Percentiles rank a stretch among this genome's conserved stretches.
phyloP scores from a whole-genome alignment of 2,113 vertebrate species.

The Stigmatopora argus region DNA sequence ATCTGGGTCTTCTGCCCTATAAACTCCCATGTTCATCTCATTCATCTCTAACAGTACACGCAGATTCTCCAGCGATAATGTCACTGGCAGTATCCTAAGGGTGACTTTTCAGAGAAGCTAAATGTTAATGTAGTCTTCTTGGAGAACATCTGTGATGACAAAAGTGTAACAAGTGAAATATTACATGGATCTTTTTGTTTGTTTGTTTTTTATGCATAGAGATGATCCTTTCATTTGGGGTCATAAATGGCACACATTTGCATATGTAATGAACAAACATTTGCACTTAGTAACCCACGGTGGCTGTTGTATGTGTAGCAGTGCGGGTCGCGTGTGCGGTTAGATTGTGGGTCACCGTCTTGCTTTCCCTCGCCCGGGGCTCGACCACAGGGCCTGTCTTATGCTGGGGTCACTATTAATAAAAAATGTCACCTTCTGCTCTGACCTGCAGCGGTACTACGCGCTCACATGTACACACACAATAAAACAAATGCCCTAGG shows the following conservation, averaged over 20 bases:
- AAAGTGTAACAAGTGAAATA: constrained; percentile 9
- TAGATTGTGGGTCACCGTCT: neutral
- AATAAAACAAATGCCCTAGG: neutral
- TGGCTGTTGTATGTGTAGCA: constrained; percentile 22
- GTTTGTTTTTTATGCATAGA: constrained; percentile 5
- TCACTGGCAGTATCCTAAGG: constrained; percentile 35
- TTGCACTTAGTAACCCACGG: constrained; percentile 31
- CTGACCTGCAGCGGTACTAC: constrained; percentile 51
- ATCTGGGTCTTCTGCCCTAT: constrained; percentile 36
- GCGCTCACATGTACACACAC: constrained; percentile 1
- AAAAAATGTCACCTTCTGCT: constrained; percentile 71
- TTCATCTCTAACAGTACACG: constrained; percentile 36
- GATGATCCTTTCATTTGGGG: constrained; percentile 27
- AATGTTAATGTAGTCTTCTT: constrained; percentile 19
- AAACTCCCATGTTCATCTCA: constrained; percentile 35
- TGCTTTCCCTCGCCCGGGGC: constrained; percentile 49
- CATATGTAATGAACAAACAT: constrained; percentile 52
- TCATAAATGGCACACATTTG: constrained; percentile 48
- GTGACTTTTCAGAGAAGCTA: constrained; percentile 17
- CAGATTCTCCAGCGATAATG: constrained; percentile 44
- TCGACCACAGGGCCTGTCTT: constrained; percentile 28
- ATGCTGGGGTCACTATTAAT: constrained; percentile 67
- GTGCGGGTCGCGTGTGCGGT: neutral
- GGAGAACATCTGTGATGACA: constrained; percentile 19
- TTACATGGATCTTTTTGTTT: neutral